Conservation (phyloP, 2,113 vertebrate genomes). For the Callaeas wilsoni region DNA sequence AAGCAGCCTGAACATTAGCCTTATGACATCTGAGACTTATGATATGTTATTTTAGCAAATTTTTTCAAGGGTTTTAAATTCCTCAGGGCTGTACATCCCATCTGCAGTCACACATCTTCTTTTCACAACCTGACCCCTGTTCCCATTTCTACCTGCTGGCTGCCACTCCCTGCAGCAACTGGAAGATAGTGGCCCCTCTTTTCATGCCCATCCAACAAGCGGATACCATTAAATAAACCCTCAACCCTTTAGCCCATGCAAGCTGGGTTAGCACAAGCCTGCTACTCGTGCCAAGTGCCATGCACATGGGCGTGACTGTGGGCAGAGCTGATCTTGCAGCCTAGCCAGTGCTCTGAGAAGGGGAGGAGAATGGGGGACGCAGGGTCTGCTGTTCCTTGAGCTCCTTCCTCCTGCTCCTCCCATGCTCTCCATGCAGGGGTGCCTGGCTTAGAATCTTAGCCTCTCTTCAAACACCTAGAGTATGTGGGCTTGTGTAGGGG, state of each 20-base stretch:
- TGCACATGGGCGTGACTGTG: rapidly evolving
- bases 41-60: neutral
- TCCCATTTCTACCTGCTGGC: neutral
- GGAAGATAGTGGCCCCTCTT: neutral
- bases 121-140: neutral
- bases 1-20: neutral
- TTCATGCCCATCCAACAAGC: rapidly evolving
- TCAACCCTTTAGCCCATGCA: rapidly evolving
- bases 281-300: no score
- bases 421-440: rapidly evolving
- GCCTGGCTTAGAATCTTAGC: neutral
- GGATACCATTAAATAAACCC: no score
- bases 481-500: neutral
- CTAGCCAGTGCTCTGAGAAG: neutral
- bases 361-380: neutral
- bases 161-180: neutral
- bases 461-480: neutral
- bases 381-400: rapidly evolving
- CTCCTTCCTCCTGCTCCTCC: neutral
- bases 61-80: neutral
- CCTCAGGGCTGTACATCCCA: neutral
- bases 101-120: neutral
- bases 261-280: neutral
- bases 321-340: neutral
- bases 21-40: neutral